Percentiles rank a stretch among this genome's conserved stretches.
These are phyloP conservation scores for Cherax quadricarinatus DNA, from an alignment of 1,140 invertebrate species.

Conservation along the genomic window DNA sequence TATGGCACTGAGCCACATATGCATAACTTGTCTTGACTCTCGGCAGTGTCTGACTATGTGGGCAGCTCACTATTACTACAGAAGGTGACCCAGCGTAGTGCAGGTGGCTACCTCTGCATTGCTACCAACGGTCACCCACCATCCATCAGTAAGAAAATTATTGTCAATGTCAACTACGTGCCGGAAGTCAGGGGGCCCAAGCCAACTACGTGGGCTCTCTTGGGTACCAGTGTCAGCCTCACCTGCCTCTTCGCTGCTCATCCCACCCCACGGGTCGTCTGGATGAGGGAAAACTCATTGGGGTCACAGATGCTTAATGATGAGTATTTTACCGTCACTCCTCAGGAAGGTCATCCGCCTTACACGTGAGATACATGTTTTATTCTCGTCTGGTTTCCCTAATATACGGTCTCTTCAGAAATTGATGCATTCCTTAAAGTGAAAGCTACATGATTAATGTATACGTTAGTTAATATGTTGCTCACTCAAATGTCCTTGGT, in stretches of 20 bases:
- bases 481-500: too few species aligned
- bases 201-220: conserved; percentile 1
- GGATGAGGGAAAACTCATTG: too few species aligned
- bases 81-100: conserved; percentile 35
- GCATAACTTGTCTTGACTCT: too few species aligned
- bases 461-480: too few species aligned
- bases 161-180: conserved; percentile 86
- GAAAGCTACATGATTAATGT: too few species aligned
- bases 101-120: conserved; percentile 89
- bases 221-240: conserved; percentile 19
- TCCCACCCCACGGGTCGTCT: too few species aligned
- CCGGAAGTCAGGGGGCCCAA: neutral
- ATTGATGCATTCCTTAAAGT: too few species aligned
- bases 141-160: conserved; percentile 90
- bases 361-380: conserved; percentile 39
- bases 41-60: conserved; percentile 14
- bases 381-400: too few species aligned
- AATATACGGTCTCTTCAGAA: too few species aligned
- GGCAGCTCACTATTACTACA: neutral
- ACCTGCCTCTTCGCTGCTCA: too few species aligned
- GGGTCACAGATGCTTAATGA: conserved; percentile 6
- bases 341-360: conserved; percentile 50
- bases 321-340: conserved; percentile 47
- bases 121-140: conserved; percentile 92
- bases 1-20: too few species aligned